Evolutionary conservation across 2,113 vertebrate genomes (phyloP).

Genomic region (Zosterops japonicus): DNA sequence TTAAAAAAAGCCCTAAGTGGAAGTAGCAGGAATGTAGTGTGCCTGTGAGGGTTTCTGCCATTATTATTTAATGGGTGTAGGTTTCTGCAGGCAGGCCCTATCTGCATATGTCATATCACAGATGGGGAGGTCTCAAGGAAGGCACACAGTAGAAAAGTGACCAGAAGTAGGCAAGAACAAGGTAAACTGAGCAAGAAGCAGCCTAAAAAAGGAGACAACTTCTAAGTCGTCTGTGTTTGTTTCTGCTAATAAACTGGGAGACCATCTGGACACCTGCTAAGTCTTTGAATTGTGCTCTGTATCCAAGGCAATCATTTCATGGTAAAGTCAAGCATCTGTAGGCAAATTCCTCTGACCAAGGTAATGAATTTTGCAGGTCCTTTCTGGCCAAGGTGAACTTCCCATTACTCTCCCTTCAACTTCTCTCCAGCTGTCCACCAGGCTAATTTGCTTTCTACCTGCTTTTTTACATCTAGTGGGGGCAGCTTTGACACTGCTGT

Average conservation of each 20-base stretch:
- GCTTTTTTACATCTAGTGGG: not conserved
- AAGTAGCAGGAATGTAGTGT: not conserved
- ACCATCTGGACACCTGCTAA: not conserved
- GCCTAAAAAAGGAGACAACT: not conserved
- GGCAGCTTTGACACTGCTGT: not conserved
- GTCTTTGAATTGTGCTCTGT: not conserved
- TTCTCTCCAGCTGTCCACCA: not conserved
- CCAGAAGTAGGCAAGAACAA: not conserved
- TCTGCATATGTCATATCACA: fast-evolving
- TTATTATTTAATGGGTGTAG: not conserved
- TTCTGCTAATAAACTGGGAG: not conserved
- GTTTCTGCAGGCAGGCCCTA: not conserved
- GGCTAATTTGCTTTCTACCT: not conserved
- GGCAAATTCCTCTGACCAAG: not conserved
- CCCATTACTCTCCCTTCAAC: not conserved
- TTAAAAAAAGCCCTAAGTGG: not conserved
- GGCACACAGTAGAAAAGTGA: not conserved
- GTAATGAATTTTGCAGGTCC: not conserved
- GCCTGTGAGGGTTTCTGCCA: not conserved
- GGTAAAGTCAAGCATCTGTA: not conserved
- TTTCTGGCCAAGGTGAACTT: not conserved
- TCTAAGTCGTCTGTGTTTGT: not conserved
- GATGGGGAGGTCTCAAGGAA: not conserved
- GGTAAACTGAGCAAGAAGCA: not conserved
- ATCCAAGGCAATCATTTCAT: not conserved